Evolutionary conservation across 64 coral and sea anemone species (phyloP).

Genomic region (Dendronephthya gigantea): DNA sequence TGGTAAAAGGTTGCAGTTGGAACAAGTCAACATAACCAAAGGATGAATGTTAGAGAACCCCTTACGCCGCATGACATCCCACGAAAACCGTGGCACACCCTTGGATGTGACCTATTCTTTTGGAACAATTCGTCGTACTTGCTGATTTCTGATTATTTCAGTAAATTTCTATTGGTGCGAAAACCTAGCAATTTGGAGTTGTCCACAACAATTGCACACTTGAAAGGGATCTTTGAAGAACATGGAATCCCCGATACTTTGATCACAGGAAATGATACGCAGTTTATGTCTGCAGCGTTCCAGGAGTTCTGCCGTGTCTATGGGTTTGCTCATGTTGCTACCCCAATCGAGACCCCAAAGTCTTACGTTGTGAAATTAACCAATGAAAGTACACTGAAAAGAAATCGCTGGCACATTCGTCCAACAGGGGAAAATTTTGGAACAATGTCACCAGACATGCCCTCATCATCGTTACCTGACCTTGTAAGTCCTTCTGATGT

Average conservation of each 20-base stretch:
- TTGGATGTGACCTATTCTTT: neutral
- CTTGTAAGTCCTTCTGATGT: neutral
- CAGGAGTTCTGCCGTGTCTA: neutral
- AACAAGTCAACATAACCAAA: neutral
- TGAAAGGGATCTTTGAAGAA: neutral
- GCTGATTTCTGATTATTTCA: neutral
- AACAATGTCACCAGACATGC: neutral
- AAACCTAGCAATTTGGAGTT: neutral
- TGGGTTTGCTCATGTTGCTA: neutral
- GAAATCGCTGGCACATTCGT: too few relatives aligned
- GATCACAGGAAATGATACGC: neutral
- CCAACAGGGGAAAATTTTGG: neutral
- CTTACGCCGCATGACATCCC: neutral
- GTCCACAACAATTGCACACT: neutral
- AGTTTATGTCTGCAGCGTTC: neutral
- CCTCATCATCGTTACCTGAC: neutral
- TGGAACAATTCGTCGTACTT: neutral
- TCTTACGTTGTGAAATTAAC: too few relatives aligned
- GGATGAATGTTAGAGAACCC: neutral
- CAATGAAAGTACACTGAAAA: too few relatives aligned
- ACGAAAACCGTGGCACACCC: neutral
- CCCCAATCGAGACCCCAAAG: too few relatives aligned
- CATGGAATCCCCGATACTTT: neutral
- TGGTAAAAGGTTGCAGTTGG: neutral
- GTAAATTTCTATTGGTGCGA: neutral